These are phyloP conservation scores for Liposcelis brunnea DNA, from an alignment of 2,888 invertebrate species.

Conservation along the genomic window DNA sequence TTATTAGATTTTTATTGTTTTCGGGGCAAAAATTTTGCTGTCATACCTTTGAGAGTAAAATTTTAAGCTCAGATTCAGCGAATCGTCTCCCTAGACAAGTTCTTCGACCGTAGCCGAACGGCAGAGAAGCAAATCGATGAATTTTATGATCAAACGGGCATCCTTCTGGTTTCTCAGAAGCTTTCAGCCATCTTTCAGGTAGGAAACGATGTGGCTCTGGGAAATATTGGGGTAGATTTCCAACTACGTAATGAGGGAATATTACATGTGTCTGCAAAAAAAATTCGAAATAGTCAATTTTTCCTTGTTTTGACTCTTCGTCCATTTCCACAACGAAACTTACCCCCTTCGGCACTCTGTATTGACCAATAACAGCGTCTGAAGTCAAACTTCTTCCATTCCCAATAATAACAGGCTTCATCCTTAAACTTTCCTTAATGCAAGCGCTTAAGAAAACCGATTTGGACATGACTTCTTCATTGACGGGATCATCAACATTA, in stretches of 20 bases:
- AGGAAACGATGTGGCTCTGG: conserved; percentile 47
- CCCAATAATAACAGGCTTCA: conserved; percentile 67
- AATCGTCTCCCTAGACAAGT: conserved; percentile 65
- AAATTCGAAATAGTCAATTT: conserved; percentile 6
- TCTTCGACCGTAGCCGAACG: conserved; percentile 58
- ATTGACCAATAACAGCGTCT: conserved; percentile 58
- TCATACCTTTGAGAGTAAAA: conserved; percentile 52
- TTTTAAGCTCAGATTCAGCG: conserved; percentile 62
- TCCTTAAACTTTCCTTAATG: conserved; percentile 61
- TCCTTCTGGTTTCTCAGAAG: conserved; percentile 20
- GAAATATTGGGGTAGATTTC: conserved; percentile 54
- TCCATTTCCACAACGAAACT: too few species aligned
- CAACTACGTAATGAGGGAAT: conserved; percentile 60
- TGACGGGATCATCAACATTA: conserved; percentile 33
- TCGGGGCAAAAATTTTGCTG: too few species aligned
- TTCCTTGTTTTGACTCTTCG: conserved; percentile 9
- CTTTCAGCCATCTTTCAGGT: conserved; percentile 64
- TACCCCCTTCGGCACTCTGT: conserved; percentile 66
- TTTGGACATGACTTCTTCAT: conserved; percentile 40
- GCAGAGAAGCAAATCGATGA: conserved; percentile 43
- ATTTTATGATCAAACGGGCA: conserved; percentile 9
- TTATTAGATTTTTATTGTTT: too few species aligned
- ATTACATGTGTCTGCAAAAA: conserved; percentile 54
- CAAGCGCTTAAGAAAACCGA: conserved; percentile 57
- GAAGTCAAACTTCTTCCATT: conserved; percentile 59